These are phyloP conservation scores for Tauraco erythrolophus DNA, from an alignment of 2,113 vertebrate species.

Conservation along the genomic window DNA sequence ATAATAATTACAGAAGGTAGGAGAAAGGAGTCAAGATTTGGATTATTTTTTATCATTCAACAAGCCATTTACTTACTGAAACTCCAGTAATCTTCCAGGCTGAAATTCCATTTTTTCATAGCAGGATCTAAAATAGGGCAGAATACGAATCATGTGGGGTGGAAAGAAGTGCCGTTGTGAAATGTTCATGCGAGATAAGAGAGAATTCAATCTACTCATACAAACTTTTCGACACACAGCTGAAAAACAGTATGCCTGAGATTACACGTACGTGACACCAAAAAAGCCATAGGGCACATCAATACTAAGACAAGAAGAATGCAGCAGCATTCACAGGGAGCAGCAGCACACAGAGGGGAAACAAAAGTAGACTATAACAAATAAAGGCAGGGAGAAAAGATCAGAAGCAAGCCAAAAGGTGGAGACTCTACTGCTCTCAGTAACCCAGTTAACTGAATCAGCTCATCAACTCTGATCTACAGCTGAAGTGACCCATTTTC, in stretches of 20 bases:
- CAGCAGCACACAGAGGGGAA: neutral
- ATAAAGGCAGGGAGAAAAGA: neutral
- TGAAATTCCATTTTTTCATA: slow-evolving; percentile 92
- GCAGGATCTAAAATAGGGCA: slow-evolving; percentile 82
- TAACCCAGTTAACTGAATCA: neutral
- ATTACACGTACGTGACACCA: neutral
- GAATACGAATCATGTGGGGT: neutral
- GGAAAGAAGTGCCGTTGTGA: neutral
- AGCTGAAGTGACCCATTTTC: neutral
- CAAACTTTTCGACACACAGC: neutral
- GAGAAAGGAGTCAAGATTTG: neutral
- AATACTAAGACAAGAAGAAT: neutral
- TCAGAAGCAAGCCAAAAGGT: neutral
- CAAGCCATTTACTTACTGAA: slow-evolving; percentile 82
- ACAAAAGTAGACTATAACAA: neutral
- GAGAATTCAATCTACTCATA: neutral
- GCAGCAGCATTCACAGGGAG: neutral
- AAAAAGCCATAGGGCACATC: neutral
- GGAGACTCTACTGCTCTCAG: neutral
- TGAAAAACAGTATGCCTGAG: neutral
- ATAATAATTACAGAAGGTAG: neutral
- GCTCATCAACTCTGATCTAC: neutral
- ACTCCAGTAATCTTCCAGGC: slow-evolving; percentile 82
- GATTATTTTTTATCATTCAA: neutral
- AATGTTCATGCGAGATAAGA: neutral